Evolutionary conservation across 2,888 invertebrate genomes (phyloP).

Genomic region (Orthosia gracilis): DNA sequence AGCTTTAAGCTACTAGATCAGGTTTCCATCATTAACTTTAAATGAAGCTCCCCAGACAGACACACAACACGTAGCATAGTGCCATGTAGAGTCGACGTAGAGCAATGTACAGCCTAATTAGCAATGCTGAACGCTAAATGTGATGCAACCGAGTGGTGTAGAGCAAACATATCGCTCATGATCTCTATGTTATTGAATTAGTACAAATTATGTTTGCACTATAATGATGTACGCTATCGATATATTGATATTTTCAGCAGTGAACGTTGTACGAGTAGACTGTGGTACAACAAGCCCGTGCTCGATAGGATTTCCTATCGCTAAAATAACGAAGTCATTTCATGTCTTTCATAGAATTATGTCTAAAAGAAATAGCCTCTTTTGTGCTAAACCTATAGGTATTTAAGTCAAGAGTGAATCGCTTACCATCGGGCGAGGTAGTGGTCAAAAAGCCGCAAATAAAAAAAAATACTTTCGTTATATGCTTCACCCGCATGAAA

Average conservation of each 20-base stretch:
- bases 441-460: too few relatives aligned
- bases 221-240: neutral
- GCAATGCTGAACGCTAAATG: constrained; percentile 29
- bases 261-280: neutral
- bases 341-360: too few relatives aligned
- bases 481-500: too few relatives aligned
- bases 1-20: neutral
- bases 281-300: neutral
- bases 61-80: neutral
- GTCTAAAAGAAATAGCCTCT: too few relatives aligned
- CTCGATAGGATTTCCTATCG: too few relatives aligned
- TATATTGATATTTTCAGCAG: neutral
- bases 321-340: too few relatives aligned
- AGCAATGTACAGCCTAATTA: constrained; percentile 27
- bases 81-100: constrained; percentile 6
- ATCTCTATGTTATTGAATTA: constrained; percentile 31
- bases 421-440: too few relatives aligned
- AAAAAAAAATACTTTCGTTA: too few relatives aligned
- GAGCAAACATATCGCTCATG: constrained; percentile 21
- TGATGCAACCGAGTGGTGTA: constrained; percentile 17
- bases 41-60: neutral
- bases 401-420: too few relatives aligned
- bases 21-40: neutral
- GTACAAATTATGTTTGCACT: constrained; percentile 1
- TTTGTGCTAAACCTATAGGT: too few relatives aligned